These are phyloP conservation scores for Hafferia zeledoni DNA, from an alignment of 2,797 vertebrate species.

Conservation along the genomic window DNA sequence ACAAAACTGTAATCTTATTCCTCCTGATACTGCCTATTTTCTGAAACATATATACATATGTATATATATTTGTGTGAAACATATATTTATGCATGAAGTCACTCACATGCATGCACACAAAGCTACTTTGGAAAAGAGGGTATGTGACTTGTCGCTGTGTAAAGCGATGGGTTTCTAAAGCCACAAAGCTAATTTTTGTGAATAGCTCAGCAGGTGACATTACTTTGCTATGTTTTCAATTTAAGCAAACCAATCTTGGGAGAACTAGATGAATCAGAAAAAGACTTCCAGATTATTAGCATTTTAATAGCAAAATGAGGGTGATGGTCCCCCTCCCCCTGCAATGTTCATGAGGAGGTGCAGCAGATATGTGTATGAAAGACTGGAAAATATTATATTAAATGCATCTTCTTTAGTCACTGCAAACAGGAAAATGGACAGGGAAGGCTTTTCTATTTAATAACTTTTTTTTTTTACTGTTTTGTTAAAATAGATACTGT, in stretches of 20 bases:
- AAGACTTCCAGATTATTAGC: background rate
- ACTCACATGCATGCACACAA: background rate
- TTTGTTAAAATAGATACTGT: background rate
- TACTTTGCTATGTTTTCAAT: slow-evolving; percentile 22
- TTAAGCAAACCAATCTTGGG: slow-evolving; percentile 38
- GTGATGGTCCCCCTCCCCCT: background rate
- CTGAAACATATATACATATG: background rate
- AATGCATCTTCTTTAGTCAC: background rate
- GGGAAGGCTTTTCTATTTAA: background rate
- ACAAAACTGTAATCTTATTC: slow-evolving; percentile 23
- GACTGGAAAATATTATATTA: background rate
- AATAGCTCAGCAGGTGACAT: slow-evolving; percentile 26
- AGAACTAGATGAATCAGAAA: slow-evolving; percentile 18
- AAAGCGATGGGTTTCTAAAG: background rate
- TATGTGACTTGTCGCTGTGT: background rate
- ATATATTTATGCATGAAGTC: background rate
- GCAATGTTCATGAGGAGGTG: background rate
- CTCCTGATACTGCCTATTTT: background rate
- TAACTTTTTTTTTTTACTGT: background rate
- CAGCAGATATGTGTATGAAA: background rate
- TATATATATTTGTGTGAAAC: background rate
- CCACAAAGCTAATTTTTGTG: background rate
- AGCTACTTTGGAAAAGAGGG: background rate
- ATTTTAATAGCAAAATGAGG: slow-evolving; percentile 29
- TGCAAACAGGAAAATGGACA: background rate